phyloP scores from a whole-genome alignment of 2,113 vertebrate species.

The Sceloporus undulatus region DNA sequence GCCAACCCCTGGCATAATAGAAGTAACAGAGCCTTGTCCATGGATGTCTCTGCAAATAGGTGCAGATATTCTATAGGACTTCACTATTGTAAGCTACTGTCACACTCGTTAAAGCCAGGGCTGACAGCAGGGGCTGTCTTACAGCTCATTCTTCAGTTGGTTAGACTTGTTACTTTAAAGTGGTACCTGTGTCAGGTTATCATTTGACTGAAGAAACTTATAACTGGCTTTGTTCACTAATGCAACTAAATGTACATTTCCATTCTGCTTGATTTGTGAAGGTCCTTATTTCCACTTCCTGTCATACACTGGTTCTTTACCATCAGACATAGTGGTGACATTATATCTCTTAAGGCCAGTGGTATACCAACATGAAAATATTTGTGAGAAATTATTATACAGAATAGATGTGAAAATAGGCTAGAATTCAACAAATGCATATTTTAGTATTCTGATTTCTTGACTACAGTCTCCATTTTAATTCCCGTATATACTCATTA shows the following conservation, averaged over 20 bases:
- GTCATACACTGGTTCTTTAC: background rate
- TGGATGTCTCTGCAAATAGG: too few species aligned
- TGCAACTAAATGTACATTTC: background rate
- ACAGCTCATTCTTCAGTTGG: background rate
- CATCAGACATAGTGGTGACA: background rate
- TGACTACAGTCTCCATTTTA: too few species aligned
- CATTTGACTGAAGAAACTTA: background rate
- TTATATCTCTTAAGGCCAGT: background rate
- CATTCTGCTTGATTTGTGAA: background rate
- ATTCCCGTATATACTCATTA: too few species aligned
- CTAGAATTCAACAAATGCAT: background rate
- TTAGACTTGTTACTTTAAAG: background rate
- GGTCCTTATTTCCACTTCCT: background rate
- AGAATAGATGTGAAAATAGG: background rate
- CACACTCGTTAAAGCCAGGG: too few species aligned
- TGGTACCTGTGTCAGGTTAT: background rate
- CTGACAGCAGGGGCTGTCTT: background rate
- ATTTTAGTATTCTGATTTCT: too few species aligned
- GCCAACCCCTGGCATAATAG: background rate
- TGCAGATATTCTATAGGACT: background rate
- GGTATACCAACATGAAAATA: too few species aligned
- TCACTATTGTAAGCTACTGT: too few species aligned
- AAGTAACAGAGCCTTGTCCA: background rate
- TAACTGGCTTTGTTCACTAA: background rate
- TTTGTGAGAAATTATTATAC: background rate